phyloP scores from a whole-genome alignment of 2,113 vertebrate species.

The Psilopsiagon aurifrons region DNA sequence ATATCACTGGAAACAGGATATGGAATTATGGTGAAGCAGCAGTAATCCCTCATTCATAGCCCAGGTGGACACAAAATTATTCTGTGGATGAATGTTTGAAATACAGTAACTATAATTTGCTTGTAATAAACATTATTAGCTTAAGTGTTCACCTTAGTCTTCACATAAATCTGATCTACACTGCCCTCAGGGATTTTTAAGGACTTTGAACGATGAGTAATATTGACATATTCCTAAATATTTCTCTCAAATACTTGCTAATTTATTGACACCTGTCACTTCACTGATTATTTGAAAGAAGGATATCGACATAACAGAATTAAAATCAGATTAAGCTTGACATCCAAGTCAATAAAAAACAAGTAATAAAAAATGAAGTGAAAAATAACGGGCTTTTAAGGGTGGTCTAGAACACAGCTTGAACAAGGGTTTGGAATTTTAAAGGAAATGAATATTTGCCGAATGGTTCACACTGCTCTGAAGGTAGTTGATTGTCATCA shows the following conservation, averaged over 20 bases:
- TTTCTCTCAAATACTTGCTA: not conserved
- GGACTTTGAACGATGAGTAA: not conserved
- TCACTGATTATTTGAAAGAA: not conserved
- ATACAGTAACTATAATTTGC: not conserved
- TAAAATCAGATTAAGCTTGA: not conserved
- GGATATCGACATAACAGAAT: not conserved
- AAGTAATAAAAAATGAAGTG: not conserved
- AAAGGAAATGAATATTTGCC: not conserved
- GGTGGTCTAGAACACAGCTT: not conserved
- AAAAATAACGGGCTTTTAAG: not conserved
- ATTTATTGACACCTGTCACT: slow-evolving; percentile 3
- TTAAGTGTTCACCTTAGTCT: not conserved
- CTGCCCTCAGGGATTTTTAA: not conserved
- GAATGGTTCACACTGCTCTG: not conserved
- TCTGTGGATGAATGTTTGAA: not conserved
- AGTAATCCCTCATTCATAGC: not conserved
- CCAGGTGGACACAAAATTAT: not conserved
- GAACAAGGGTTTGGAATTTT: not conserved
- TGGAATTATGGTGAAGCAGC: not conserved
- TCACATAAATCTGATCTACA: not conserved
- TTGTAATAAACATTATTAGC: not conserved
- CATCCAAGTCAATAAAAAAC: not conserved
- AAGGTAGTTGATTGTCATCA: not conserved
- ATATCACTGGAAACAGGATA: not conserved
- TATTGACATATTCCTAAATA: not conserved